A percentile compares a stretch with the other conserved stretches of the same genome.
These are phyloP conservation scores for Paramuricea clavata DNA, from an alignment of 92 coral and sea anemone species.

Conservation along the genomic window DNA sequence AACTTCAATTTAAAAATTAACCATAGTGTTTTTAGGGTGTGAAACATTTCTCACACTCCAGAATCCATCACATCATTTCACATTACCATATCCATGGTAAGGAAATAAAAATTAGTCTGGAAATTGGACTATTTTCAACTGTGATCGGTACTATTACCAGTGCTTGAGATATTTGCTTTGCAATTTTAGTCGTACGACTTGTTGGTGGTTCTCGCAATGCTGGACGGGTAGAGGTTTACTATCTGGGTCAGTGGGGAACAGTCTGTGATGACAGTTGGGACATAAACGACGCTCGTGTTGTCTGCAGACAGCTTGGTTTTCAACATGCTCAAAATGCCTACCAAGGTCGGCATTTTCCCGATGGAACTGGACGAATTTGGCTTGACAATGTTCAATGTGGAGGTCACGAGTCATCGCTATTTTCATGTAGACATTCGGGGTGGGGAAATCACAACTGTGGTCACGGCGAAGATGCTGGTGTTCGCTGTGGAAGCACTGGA, in stretches of 20 bases:
- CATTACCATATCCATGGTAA: no score
- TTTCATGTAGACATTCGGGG: neutral
- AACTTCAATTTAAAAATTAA: no score
- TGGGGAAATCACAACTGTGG: constrained; percentile 1
- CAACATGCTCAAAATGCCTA: neutral
- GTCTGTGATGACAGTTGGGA: constrained; percentile 2
- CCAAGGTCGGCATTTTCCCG: neutral
- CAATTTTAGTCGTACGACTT: neutral
- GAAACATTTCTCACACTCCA: no score
- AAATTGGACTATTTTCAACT: no score
- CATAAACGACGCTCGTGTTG: neutral
- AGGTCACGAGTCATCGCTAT: neutral
- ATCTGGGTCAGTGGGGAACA: neutral
- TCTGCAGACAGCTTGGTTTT: constrained; percentile 18
- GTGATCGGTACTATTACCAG: no score
- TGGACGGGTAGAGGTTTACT: neutral
- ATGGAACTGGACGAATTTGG: constrained; percentile 4
- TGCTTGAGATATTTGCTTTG: neutral
- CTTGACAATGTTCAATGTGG: neutral
- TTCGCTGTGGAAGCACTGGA: neutral
- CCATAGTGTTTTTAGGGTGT: no score
- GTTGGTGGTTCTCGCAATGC: neutral
- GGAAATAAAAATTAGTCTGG: no score
- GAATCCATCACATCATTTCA: no score
- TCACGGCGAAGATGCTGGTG: constrained; percentile 13